These are phyloP conservation scores for Mycetomoellerius zeteki DNA, from an alignment of 1,140 invertebrate genomes.

Conservation along the genomic window DNA sequence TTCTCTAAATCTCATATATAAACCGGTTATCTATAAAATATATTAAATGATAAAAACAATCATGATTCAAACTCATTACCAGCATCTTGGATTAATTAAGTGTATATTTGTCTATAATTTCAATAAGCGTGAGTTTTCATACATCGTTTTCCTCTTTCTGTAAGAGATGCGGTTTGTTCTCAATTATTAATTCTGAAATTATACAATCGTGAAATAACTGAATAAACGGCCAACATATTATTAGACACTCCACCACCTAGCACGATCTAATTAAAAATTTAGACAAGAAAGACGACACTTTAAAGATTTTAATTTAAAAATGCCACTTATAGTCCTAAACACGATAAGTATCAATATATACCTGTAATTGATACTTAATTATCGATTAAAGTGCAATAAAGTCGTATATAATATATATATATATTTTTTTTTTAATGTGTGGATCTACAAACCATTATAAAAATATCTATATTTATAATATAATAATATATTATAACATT, in stretches of 20 bases:
- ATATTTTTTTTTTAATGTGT: not conserved
- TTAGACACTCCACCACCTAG: conserved; percentile 4
- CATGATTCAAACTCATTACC: not conserved
- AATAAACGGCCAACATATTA: conserved; percentile 44
- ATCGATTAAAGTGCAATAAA: not conserved
- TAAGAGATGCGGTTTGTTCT: not conserved
- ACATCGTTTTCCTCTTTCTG: conserved; percentile 2
- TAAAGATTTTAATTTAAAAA: conserved; percentile 20
- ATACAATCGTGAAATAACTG: conserved; percentile 27
- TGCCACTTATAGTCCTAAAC: not conserved
- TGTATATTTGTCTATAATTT: not conserved
- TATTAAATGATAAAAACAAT: not conserved
- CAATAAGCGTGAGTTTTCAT: not conserved
- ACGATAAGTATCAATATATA: too few species aligned
- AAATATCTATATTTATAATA: conserved; percentile 1
- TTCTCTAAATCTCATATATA: not conserved
- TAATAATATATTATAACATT: not conserved
- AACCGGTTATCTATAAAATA: not conserved
- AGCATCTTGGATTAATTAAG: not conserved
- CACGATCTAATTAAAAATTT: not conserved
- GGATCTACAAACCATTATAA: not conserved
- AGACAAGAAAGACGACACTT: not conserved
- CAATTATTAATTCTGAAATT: conserved; percentile 51
- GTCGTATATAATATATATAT: too few species aligned
- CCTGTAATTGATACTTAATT: not conserved